Percentiles rank a stretch among this genome's conserved stretches.
Conservation (phyloP, 2,113 vertebrate genomes). For the Xiphophorus couchianus region DNA sequence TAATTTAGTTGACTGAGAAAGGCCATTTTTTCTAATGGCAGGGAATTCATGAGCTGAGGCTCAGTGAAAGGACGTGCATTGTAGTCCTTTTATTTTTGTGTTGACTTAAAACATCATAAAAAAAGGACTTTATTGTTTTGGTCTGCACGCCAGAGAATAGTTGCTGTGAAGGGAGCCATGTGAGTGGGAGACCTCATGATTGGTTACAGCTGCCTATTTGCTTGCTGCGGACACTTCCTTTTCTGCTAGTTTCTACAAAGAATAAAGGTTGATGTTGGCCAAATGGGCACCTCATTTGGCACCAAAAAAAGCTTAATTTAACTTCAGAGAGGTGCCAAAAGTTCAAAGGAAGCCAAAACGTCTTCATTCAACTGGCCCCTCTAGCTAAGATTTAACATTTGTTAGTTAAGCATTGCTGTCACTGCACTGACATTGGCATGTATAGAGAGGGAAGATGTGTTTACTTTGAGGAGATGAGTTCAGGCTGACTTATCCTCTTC, state of each 20-base stretch:
- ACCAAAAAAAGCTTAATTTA: conserved; percentile 23
- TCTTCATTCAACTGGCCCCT: conserved; percentile 32
- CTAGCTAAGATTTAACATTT: conserved; percentile 37
- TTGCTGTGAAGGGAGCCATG: conserved; percentile 1
- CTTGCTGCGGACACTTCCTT: conserved; percentile 64
- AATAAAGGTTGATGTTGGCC: conserved; percentile 25
- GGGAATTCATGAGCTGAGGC: conserved; percentile 29
- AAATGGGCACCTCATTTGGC: conserved; percentile 57
- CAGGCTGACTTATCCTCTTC: conserved; percentile 69
- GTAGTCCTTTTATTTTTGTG: conserved; percentile 42
- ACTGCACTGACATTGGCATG: conserved; percentile 47
- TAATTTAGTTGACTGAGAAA: conserved; percentile 48
- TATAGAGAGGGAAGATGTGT: conserved; percentile 48
- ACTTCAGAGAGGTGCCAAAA: conserved; percentile 22
- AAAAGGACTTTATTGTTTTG: conserved; percentile 11
- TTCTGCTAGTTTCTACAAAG: conserved; percentile 20
- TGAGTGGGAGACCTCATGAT: conserved; percentile 16
- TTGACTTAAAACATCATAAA: conserved; percentile 33
- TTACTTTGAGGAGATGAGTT: conserved; percentile 66
- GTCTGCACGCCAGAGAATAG: conserved; percentile 14
- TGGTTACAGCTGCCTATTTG: conserved; percentile 68
- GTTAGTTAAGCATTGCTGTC: conserved; percentile 42
- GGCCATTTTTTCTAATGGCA: conserved; percentile 44
- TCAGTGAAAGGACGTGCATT: not conserved
- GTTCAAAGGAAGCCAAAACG: conserved; percentile 29